Evolutionary conservation across 2,113 vertebrate species (phyloP), one percentile per base, ranked within the genome.

Genomic region (Calidris pygmaea): DNA sequence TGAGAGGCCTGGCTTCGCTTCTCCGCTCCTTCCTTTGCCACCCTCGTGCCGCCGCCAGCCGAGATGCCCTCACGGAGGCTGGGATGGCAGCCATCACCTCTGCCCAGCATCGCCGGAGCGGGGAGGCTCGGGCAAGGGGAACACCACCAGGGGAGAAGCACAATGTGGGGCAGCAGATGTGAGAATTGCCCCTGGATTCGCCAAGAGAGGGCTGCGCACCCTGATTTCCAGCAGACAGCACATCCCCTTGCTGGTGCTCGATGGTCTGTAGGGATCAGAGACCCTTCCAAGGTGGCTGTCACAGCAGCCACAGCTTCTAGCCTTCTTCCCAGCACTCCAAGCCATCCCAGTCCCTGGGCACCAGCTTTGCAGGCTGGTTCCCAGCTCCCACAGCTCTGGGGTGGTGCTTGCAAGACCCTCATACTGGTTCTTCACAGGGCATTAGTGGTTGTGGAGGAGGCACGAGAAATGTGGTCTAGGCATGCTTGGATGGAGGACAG

Each of bases 141-240:
- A 20, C 62, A 12, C 0, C 1, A 27, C 18, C 4, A 2, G 34
- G 55, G 60, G n/a, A 65, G 34, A 29, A 89, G 43, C 58, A 17
- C 17, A 30, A 0, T 0, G 0, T 10, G 32, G n/a, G 39, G 45
- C 56, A 77, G 18, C 2, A 22, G 65, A 4, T 83, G 32, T 19
- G 66, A 71, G 67, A 73, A 65, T 43, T 72, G 20, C 13, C 56
- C 32, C 71, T 47, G 58, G 7, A 22, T 82, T 74, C 91, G 43
- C 52, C 35, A 32, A 11, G 26, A 59, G 8, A 12, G 12, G 20
- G 5, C 32, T 62, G 22, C 59, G 12, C 43, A 14, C 19, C 23
- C 56, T 1, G 9, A 39, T 85, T 89, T 85, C 62, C 65, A 55
- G 70, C 17, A 10, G 34, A 27, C 11, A 52, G 60, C 14, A 10